A percentile compares a stretch with the other conserved stretches of the same genome.
These are phyloP conservation scores for Eumerus sabulonum DNA, from an alignment of 2,888 invertebrate species.

Conservation along the genomic window DNA sequence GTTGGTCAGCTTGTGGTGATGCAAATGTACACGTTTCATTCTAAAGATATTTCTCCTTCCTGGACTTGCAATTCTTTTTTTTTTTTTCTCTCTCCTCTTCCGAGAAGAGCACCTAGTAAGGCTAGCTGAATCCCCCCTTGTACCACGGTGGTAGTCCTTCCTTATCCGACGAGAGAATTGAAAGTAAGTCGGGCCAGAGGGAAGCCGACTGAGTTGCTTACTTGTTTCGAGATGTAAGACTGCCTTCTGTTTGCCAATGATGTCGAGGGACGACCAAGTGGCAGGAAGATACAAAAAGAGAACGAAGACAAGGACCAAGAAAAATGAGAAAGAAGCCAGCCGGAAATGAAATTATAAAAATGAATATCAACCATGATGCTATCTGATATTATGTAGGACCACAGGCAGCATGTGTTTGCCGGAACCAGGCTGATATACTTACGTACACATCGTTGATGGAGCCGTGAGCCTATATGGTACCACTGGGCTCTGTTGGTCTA, in stretches of 20 bases:
- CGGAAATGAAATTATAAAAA: too few species aligned
- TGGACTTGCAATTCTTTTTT: not conserved
- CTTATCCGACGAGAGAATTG: not conserved
- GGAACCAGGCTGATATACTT: too few species aligned
- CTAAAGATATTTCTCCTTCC: slow-evolving; percentile 6
- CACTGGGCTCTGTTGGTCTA: too few species aligned
- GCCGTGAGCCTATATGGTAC: too few species aligned
- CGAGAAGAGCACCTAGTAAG: too few species aligned
- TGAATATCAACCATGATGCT: slow-evolving; percentile 44
- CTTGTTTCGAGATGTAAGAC: slow-evolving; percentile 48
- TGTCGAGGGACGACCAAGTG: not conserved
- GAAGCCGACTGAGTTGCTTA: slow-evolving; percentile 41
- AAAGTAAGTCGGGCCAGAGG: slow-evolving; percentile 2
- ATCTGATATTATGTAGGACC: slow-evolving; percentile 47
- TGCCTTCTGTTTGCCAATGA: slow-evolving; percentile 33
- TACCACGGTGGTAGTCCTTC: too few species aligned
- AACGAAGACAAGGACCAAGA: slow-evolving; percentile 21
- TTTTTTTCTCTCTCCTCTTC: not conserved
- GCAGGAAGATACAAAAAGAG: slow-evolving; percentile 1
- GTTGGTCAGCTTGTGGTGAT: slow-evolving; percentile 12
- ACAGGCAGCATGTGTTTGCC: slow-evolving; percentile 44
- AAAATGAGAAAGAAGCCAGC: not conserved
- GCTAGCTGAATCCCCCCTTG: too few species aligned
- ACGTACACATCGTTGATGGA: too few species aligned
- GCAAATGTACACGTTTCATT: slow-evolving; percentile 18